These are phyloP conservation scores for Protonemura montana DNA, from an alignment of 2,888 invertebrate genomes.

Conservation along the genomic window DNA sequence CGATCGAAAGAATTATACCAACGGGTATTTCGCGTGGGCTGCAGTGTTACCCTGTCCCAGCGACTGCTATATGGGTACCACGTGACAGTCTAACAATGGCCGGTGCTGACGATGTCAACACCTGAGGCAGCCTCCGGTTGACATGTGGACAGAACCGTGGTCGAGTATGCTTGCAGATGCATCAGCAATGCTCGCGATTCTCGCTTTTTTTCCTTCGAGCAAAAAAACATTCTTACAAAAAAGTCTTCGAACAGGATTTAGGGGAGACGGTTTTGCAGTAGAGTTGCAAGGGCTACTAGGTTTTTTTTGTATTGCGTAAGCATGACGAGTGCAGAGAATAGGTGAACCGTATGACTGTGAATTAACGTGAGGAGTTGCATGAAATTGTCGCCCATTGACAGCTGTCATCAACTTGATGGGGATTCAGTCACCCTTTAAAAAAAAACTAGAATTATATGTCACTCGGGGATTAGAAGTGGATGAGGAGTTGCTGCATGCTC, in stretches of 20 bases:
- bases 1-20: slow-evolving; percentile 4
- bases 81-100: neutral
- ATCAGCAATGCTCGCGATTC: neutral
- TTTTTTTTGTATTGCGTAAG: neutral
- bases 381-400: slow-evolving; percentile 47
- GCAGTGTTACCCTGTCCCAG: slow-evolving; percentile 16
- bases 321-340: slow-evolving; percentile 24
- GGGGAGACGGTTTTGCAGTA: neutral
- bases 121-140: slow-evolving; percentile 19
- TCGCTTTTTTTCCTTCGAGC: neutral
- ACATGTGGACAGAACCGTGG: neutral
- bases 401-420: slow-evolving; percentile 45
- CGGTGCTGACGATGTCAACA: slow-evolving; percentile 29
- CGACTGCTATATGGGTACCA: slow-evolving; percentile 2
- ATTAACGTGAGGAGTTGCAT: slow-evolving; percentile 45
- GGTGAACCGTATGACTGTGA: slow-evolving; percentile 31
- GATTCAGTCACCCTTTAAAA: slow-evolving; percentile 41
- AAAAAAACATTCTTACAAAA: slow-evolving; percentile 18
- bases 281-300: neutral
- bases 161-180: slow-evolving; percentile 28
- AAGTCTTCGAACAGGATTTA: neutral
- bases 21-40: slow-evolving; percentile 32
- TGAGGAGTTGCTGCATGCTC: neutral
- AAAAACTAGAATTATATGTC: slow-evolving; percentile 37
- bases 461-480: slow-evolving; percentile 30